Base-by-base conservation (phyloP, 2,888 invertebrate species). In the Cephus pygmeus region DNA sequence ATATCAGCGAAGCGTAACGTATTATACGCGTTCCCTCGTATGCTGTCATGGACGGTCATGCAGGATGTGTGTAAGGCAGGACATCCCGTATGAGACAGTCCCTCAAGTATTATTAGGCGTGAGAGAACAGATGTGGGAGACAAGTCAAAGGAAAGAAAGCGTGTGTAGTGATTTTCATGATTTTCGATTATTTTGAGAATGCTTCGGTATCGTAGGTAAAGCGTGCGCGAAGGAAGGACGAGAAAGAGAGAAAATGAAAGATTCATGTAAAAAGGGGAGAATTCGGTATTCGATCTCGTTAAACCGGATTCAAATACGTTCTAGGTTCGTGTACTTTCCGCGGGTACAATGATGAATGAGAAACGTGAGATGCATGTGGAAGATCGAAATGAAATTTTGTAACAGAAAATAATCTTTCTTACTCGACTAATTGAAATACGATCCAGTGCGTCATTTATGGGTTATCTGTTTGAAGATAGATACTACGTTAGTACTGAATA, bases 41-140 rank as follows among this genome's bases (percentile, higher is more conserved):
- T 69, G 34, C 34, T 69, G 34, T 33, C 11, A 73, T 36, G 36
- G 71, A 75, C 76, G 76, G 76, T 79, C 79, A 78, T 75, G 82
- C 85, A 86, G 87, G 87, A 88, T 86, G 85, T 81, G 83, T 81
- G 83, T 79, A 82, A 85, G 83, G 77, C 86, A 87, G 86, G 86
- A 88, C 85, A 84, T 87, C 85, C 86, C 84, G 87, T 85, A 79
- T 84, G 86, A 86, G 82, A 78, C 84, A 85, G 83, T 85, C 83
- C 79, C 79, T 31, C 79, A 34, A 56, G 56, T 56, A 56, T 56
- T 56, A 56, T 56, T 56, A 56, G 9, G 9, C 15, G 23, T 56
- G 56, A 56, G 23, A 56, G 23, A 56, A 56, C 56, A 56, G 23
- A 56, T 23, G 56, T 56, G 56, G 56, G 56, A 23, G 56, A 23